Conservation (phyloP, 2,797 vertebrate genomes). For the Cirrhinus molitorella region DNA sequence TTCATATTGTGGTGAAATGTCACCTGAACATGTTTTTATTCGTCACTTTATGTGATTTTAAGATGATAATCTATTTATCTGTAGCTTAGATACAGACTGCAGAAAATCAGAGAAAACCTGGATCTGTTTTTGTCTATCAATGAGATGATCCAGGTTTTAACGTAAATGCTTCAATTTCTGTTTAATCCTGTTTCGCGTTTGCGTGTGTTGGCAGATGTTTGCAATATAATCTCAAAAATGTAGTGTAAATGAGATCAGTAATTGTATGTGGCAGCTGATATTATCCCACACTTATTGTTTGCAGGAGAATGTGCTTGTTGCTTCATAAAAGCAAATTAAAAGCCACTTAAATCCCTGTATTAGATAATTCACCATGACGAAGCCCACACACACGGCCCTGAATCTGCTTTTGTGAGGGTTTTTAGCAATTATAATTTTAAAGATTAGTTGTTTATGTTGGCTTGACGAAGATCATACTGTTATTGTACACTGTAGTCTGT, state of each 20-base stretch:
- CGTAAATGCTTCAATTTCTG: background rate
- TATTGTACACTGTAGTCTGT: background rate
- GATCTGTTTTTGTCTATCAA: conserved; percentile 7
- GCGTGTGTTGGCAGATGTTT: conserved; percentile 14
- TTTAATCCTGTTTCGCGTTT: conserved; percentile 17
- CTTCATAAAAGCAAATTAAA: conserved; percentile 14
- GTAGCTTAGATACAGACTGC: background rate
- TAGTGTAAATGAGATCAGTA: conserved; percentile 1
- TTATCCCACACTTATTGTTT: conserved; percentile 29
- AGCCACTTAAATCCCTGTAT: conserved; percentile 11
- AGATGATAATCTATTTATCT: too few species aligned
- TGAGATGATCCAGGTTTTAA: conserved; percentile 30
- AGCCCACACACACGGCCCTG: background rate
- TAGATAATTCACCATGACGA: conserved; percentile 11
- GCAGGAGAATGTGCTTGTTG: background rate
- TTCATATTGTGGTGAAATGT: background rate
- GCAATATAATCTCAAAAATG: conserved; percentile 17
- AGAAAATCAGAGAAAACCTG: conserved; percentile 18
- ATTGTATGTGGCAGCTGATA: background rate
- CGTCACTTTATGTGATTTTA: background rate
- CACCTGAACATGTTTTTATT: background rate
- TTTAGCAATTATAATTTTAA: background rate
- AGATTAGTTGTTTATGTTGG: conserved; percentile 4
- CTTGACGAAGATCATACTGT: background rate
- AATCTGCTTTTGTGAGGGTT: background rate